Evolutionary conservation across 2,797 vertebrate genomes (phyloP).

Genomic region (Cercopithecus hamlyni): DNA sequence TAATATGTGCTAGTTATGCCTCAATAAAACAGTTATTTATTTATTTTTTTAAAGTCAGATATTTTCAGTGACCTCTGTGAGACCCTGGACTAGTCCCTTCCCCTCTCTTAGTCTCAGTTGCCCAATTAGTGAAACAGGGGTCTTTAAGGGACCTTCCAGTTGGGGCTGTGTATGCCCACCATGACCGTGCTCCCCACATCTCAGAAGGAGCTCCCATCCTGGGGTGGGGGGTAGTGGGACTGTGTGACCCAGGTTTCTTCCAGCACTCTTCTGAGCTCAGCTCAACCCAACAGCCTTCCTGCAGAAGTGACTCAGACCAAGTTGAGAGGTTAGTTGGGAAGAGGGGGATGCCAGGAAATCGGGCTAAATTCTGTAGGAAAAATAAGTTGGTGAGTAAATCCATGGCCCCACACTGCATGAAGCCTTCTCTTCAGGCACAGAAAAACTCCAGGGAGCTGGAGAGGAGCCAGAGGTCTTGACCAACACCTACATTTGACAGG

Average conservation of each 20-base stretch:
- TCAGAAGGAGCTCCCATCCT: neutral
- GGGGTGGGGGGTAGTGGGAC: too few relatives aligned
- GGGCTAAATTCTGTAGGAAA: neutral
- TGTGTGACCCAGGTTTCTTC: neutral
- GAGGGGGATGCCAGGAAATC: neutral
- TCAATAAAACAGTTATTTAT: neutral
- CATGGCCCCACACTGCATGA: too few relatives aligned
- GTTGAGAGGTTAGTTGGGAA: neutral
- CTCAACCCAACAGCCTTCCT: neutral
- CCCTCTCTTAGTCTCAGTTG: neutral
- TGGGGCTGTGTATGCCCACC: neutral
- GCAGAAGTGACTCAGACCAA: neutral
- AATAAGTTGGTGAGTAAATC: neutral
- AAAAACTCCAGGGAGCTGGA: neutral
- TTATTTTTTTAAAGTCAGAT: neutral
- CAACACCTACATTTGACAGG: neutral
- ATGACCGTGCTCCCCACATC: too few relatives aligned
- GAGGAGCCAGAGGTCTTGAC: neutral
- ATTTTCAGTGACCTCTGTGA: neutral
- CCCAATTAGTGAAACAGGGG: neutral
- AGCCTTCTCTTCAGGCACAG: neutral
- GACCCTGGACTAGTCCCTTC: neutral
- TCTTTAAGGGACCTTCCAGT: neutral
- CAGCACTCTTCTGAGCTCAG: neutral
- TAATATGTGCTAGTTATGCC: neutral